Evolutionary conservation across 2,888 invertebrate genomes (phyloP).

Genomic region (Drosophila nigricruria): DNA sequence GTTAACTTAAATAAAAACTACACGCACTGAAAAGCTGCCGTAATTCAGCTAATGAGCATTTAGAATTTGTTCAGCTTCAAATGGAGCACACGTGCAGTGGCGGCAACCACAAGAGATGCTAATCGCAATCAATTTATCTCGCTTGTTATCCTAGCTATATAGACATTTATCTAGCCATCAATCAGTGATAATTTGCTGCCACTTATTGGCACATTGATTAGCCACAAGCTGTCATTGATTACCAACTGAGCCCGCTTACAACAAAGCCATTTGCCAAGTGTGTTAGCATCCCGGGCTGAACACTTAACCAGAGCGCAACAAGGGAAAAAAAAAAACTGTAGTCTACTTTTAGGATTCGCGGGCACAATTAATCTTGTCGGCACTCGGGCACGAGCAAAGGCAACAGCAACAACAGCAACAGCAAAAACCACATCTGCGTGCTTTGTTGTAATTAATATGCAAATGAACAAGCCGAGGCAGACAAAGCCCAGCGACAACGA

Average conservation of each 20-base stretch:
- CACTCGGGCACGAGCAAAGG: slow-evolving; percentile 47
- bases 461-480: slow-evolving; percentile 58
- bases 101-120: background rate
- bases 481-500: slow-evolving; percentile 50
- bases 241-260: slow-evolving; percentile 26
- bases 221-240: slow-evolving; percentile 61
- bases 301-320: slow-evolving; percentile 18
- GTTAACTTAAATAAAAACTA: background rate
- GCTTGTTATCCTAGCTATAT: slow-evolving; percentile 19
- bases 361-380: slow-evolving; percentile 64
- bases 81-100: background rate
- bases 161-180: slow-evolving; percentile 27
- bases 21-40: background rate
- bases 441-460: slow-evolving; percentile 77
- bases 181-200: slow-evolving; percentile 55
- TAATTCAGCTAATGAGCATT: background rate
- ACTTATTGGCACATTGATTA: slow-evolving; percentile 56
- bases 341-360: slow-evolving; percentile 58
- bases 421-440: slow-evolving; percentile 34
- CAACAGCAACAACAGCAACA: slow-evolving; percentile 15
- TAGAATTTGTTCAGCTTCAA: background rate
- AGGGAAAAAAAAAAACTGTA: slow-evolving; percentile 25
- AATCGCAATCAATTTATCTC: slow-evolving; percentile 44
- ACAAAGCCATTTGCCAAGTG: slow-evolving; percentile 34
- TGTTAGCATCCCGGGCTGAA: slow-evolving; percentile 8